Base-by-base conservation (phyloP, 2,888 invertebrate species). In the Caenorhabditis drosophilae region DNA sequence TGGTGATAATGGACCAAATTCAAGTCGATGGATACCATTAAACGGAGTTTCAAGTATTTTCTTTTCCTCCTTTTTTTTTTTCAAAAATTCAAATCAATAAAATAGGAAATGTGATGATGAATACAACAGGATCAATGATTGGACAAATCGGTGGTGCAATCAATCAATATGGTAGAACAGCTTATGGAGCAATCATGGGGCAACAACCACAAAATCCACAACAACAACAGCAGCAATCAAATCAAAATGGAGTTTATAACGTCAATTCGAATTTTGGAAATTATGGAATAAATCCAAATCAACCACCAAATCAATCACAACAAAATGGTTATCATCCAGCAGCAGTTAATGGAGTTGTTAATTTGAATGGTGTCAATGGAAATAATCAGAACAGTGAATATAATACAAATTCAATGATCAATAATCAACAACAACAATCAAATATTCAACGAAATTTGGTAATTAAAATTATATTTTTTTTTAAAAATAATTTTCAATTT, bases 361-460 rank as follows among this genome's bases (percentile, higher is more conserved):
- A 70, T 38, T 44, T 67, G 40, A 63, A 70, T 34, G 73, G 73
- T 46, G 59, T 70, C 6, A 72, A 67, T 51, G 73, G 64, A 34
- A 62, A 64, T 22, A 71, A 46, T 40, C 57, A 56, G 2, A 58
- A 53, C 31, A 67, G 40, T n/a, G 56, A 63, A 36, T 71, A 71
- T 36, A n/a, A n/a, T n/a, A n/a, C n/a, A n/a, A n/a, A n/a, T n/a
- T n/a, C n/a, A n/a, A n/a, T n/a, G n/a, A n/a, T n/a, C n/a, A n/a
- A n/a, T n/a, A 67, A 67, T 42, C 20, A 31, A 4, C 55, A 62
- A 9, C 53, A 53, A 15, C 26, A 36, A 15, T 52, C 46, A 15
- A 22, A 42, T 41, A 47, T 16, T 15, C 47, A 15, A 45, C 49
- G 25, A 18, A 26, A 15, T 45, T 52, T 1, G 52, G 46, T 26